Percentiles rank a stretch among this genome's conserved stretches.
Evolutionary conservation across 2,797 vertebrate genomes (phyloP).

Genomic region (Aythya fuligula): DNA sequence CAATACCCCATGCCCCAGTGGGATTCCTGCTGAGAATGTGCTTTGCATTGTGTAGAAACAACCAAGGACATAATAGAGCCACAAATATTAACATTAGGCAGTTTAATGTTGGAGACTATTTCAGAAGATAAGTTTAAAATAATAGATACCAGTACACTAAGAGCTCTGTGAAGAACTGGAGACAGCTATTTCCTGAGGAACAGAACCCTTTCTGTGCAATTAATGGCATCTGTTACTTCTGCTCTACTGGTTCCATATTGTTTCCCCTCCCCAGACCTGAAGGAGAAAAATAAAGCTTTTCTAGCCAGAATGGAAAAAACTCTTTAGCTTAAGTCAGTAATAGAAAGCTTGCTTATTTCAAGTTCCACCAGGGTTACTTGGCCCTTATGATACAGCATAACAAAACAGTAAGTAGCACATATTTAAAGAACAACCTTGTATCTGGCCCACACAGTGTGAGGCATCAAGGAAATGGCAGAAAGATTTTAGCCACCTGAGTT

Average conservation of each 20-base stretch:
- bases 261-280: not conserved
- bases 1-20: not conserved
- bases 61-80: constrained; percentile 35
- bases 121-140: constrained; percentile 29
- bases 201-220: not conserved
- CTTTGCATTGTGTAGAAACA: constrained; percentile 47
- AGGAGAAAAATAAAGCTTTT: constrained; percentile 28
- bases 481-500: not conserved
- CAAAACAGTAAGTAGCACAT: not conserved
- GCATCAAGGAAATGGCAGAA: not conserved
- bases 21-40: constrained; percentile 19
- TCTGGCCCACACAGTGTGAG: not conserved
- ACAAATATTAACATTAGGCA: constrained; percentile 21
- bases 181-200: constrained; percentile 18
- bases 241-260: constrained; percentile 24
- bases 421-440: not conserved
- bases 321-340: not conserved
- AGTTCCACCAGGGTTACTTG: not conserved
- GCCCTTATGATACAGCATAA: not conserved
- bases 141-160: not conserved
- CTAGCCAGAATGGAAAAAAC: not conserved
- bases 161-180: not conserved
- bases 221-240: constrained; percentile 42
- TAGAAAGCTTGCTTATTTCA: not conserved
- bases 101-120: not conserved